These are phyloP conservation scores for Hydropsyche betteni DNA, from an alignment of 2,888 invertebrate genomes.

Conservation along the genomic window DNA sequence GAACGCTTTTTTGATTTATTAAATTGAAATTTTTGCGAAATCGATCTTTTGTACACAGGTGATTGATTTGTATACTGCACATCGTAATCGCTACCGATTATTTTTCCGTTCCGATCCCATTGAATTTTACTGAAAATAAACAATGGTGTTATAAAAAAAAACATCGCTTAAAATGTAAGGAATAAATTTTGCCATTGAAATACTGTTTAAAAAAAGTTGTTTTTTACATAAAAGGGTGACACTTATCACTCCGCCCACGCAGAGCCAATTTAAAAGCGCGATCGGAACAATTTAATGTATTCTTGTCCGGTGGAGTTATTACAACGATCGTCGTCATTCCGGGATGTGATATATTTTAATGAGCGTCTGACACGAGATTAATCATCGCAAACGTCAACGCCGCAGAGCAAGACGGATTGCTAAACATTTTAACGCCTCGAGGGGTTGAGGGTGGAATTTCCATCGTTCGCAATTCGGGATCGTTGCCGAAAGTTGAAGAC, in stretches of 20 bases:
- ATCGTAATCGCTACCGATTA: slow-evolving; percentile 22
- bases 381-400: slow-evolving; percentile 35
- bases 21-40: background rate
- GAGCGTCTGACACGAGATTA: slow-evolving; percentile 37
- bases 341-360: slow-evolving; percentile 26
- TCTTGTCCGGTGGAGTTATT: slow-evolving; percentile 21
- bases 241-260: no score
- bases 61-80: background rate
- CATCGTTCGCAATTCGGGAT: background rate
- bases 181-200: no score
- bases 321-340: background rate
- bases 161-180: no score
- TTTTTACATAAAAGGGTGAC: background rate
- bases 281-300: slow-evolving; percentile 10
- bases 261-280: no score
- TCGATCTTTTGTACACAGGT: slow-evolving; percentile 18
- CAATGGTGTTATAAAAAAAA: no score
- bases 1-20: slow-evolving; percentile 27
- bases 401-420: slow-evolving; percentile 36
- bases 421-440: background rate
- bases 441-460: background rate
- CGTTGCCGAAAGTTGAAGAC: background rate
- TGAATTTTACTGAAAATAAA: slow-evolving; percentile 62
- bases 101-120: slow-evolving; percentile 57
- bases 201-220: no score